Evolutionary conservation across 2,888 invertebrate species (phyloP), one percentile per base, ranked within the genome.

Genomic region (Strigamia crassipes): DNA sequence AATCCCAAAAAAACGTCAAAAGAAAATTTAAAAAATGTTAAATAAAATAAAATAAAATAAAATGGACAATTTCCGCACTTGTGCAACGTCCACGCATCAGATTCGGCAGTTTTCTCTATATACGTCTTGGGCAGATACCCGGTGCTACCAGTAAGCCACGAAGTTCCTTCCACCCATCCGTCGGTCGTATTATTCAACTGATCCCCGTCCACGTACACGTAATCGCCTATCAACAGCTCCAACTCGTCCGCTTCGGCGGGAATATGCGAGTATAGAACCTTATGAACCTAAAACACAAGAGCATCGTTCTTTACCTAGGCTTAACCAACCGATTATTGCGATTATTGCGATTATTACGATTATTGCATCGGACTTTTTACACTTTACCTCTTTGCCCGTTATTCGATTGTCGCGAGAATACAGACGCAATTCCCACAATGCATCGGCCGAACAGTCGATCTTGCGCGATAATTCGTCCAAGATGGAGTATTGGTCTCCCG

Each of bases 11-110:
- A n/a, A n/a, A n/a, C n/a, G n/a, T n/a, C n/a, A n/a, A n/a, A n/a
- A n/a, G n/a, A n/a, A n/a, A n/a, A n/a, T n/a, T n/a, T n/a, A n/a
- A n/a, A n/a, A n/a, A n/a, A n/a, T n/a, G n/a, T n/a, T n/a, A n/a
- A n/a, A n/a, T n/a, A n/a, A n/a, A n/a, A n/a, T n/a, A n/a, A n/a
- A n/a, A n/a, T n/a, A n/a, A n/a, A n/a, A n/a, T n/a, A n/a, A n/a
- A n/a, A n/a, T n/a, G n/a, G n/a, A n/a, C n/a, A 27, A 1, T 51
- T 51, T 23, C 18, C 12, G 18, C 42, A 88, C 88, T 87, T 91
- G 86, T 96, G 96, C 81, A 96, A 87, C 15, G 96, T 96, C 96
- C 96, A 96, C 4, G 95, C 94, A 89, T 96, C 95, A 0, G 95
- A 94, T 87, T 96, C 96, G 0, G 95, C 93, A 0, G 94, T 94